Conservation (phyloP, 2,113 vertebrate species). For the Zosterops hypoxanthus region DNA sequence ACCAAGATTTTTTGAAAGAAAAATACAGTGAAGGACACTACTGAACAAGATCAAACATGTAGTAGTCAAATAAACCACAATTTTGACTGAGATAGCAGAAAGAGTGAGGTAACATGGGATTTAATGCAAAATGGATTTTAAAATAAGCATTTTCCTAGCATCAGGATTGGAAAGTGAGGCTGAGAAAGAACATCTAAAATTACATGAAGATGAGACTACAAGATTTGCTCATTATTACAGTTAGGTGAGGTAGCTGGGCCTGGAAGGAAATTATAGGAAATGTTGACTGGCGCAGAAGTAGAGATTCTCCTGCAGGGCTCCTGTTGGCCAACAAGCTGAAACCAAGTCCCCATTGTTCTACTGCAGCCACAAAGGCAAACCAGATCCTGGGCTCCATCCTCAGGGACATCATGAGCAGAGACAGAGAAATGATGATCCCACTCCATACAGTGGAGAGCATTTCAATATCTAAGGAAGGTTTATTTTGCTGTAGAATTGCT, state of each 20-base stretch:
- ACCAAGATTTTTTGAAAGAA: neutral
- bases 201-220: neutral
- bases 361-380: neutral
- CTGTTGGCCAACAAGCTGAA: neutral
- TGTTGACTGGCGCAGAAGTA: neutral
- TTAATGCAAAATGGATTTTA: neutral
- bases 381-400: neutral
- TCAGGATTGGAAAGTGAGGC: neutral
- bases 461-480: neutral
- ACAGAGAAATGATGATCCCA: neutral
- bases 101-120: neutral
- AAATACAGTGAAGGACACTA: neutral
- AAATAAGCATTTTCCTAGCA: neutral
- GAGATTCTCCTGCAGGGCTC: neutral
- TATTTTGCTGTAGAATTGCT: neutral
- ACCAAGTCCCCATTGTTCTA: neutral
- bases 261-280: neutral
- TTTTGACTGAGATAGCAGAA: neutral
- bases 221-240: neutral
- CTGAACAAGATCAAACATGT: neutral
- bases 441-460: neutral
- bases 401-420: neutral
- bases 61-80: neutral
- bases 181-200: neutral
- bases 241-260: neutral